phyloP scores from a whole-genome alignment of 2,888 invertebrate genomes.

The Xylocampa areola region DNA sequence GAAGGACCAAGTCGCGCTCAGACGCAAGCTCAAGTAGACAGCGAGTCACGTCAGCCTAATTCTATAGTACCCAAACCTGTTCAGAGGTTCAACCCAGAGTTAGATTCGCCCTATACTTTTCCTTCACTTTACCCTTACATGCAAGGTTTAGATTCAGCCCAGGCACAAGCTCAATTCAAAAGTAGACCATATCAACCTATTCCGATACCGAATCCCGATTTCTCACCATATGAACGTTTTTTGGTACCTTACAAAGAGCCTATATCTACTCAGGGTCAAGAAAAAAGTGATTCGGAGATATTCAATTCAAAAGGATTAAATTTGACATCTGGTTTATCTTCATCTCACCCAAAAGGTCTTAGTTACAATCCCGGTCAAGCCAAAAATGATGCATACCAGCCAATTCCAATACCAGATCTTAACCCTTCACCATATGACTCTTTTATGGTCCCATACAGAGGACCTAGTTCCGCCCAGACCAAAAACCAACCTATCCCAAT shows the following conservation, averaged over 20 bases:
- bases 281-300: background rate
- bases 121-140: constrained; percentile 20
- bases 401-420: constrained; percentile 20
- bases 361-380: background rate
- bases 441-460: constrained; percentile 6
- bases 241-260: constrained; percentile 27
- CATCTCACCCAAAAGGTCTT: too few species aligned
- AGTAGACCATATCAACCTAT: constrained; percentile 16
- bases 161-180: background rate
- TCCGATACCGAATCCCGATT: constrained; percentile 15
- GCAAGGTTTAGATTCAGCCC: background rate
- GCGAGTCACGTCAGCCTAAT: constrained; percentile 36
- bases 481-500: constrained; percentile 1
- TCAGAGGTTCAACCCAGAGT: background rate
- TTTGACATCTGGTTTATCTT: too few species aligned
- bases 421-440: constrained; percentile 11
- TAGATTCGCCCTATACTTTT: constrained; percentile 5
- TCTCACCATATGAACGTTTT: constrained; percentile 24
- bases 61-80: constrained; percentile 8
- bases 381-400: constrained; percentile 1
- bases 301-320: too few species aligned
- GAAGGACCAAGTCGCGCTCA: constrained; percentile 25
- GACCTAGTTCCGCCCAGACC: background rate
- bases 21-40: constrained; percentile 18
- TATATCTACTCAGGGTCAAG: background rate